Base-by-base conservation (phyloP, 2,888 invertebrate species). In the Philhelius pedissequus region DNA sequence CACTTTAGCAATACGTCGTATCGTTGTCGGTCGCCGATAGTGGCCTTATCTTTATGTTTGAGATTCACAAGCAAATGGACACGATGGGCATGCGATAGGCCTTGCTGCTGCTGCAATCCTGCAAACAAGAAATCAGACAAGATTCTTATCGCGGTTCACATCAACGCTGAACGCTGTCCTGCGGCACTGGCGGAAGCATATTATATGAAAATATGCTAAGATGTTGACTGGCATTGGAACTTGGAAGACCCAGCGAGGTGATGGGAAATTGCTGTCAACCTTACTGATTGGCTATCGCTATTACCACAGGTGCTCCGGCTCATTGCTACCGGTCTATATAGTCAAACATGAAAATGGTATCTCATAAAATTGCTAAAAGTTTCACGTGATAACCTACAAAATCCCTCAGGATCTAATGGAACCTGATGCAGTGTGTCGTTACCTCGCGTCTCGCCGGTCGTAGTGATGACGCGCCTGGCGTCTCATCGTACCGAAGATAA, bases 121-220 rank as follows among this genome's bases (percentile, higher is more conserved):
- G 20, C 66, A 77, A 74, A 78, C 78, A 82, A 54, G 73, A 78
- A 60, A 43, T 78, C 35, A 56, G 74, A 83, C 83, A 84, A 84
- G 83, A 84, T 84, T 45, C 78, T 75, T 71, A 84, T 84, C 83
- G 50, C 7, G 32, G 30, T 30, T 71, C 69, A 56, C 69, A 74
- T 74, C 54, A 54, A 35, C 69, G 25, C 56, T 48, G 32, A 54
- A 35, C 69, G 25, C 56, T 48, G 32, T 48, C 64, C 48, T 32
- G 48, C 32, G 18, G 32, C 25, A 40, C 56, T 58, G 58, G 64
- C 58, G 78, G 78, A 82, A 82, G 77, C 66, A 68, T 71, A 74
- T 83, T 83, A 83, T 83, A 83, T 78, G 82, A 78, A 83, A 78
- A 83, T 83, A 78, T 83, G 69, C 78, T 78, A 73, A 82, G 68